Percentiles rank a stretch among this genome's conserved stretches.
Conservation (phyloP, 2,113 vertebrate genomes). For the Dunckerocampus dactyliophorus region DNA sequence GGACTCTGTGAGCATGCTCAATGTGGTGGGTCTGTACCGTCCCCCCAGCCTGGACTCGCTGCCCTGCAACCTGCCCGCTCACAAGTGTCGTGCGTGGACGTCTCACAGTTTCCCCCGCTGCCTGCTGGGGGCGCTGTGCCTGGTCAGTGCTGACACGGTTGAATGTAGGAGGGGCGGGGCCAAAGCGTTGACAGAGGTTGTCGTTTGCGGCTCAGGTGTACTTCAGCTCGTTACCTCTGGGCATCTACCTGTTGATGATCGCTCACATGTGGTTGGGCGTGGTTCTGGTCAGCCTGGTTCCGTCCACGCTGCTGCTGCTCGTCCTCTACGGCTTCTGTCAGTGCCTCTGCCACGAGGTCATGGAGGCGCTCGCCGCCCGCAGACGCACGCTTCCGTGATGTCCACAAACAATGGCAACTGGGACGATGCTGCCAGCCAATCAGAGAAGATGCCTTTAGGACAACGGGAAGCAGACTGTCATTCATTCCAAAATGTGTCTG, state of each 20-base stretch:
- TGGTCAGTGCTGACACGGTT: slow-evolving; percentile 56
- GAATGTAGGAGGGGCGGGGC: background rate
- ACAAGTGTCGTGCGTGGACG: slow-evolving; percentile 74
- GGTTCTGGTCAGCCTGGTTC: slow-evolving; percentile 82
- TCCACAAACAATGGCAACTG: background rate
- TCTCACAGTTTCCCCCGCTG: slow-evolving; percentile 73
- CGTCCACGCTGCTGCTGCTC: slow-evolving; percentile 82
- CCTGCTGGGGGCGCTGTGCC: slow-evolving; percentile 80
- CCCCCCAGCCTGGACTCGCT: slow-evolving; percentile 71
- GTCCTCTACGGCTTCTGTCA: slow-evolving; percentile 82
- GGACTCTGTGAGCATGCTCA: slow-evolving; percentile 73
- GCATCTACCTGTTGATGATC: slow-evolving; percentile 87
- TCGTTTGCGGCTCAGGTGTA: slow-evolving; percentile 59
- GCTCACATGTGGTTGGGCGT: slow-evolving; percentile 79
- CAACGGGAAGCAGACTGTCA: background rate
- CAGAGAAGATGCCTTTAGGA: background rate
- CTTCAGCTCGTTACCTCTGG: slow-evolving; percentile 84
- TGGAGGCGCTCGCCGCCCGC: slow-evolving; percentile 69
- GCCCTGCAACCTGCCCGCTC: slow-evolving; percentile 69
- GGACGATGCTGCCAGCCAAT: background rate
- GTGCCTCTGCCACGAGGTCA: slow-evolving; percentile 81
- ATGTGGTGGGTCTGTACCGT: slow-evolving; percentile 77
- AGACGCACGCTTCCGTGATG: slow-evolving; percentile 25
- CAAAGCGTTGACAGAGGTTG: background rate
- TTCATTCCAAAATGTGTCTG: background rate